Base-by-base conservation (phyloP, 2,888 invertebrate species). In the Psylliodes chrysocephalus region DNA sequence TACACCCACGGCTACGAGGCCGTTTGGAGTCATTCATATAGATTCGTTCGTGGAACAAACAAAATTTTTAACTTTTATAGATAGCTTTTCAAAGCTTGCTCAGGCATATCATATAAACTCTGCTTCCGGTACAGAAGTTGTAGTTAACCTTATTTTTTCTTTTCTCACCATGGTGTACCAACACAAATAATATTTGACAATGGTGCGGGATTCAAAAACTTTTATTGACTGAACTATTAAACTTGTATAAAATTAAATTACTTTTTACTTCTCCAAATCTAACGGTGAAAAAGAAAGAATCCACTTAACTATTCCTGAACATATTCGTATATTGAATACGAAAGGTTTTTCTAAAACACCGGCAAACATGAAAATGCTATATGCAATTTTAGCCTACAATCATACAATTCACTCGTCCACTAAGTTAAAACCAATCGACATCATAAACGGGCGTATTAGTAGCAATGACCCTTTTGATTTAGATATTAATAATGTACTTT, bases 191-290 rank as follows among this genome's bases (percentile, higher is more conserved):
- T n/a, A n/a, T n/a, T n/a, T n/a, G n/a, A n/a, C n/a, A n/a, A n/a
- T n/a, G 70, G 68, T 10, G 63, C 53, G 5, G 70, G 69, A 60
- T 69, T 73, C 12, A 71, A 71, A 63, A 67, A 68, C 56, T 60
- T 1, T 35, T 64, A 7, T 17, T 72, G 40, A 44, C 56, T 2
- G 63, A 69, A 63, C 35, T 72, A n/a, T 35, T 69, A 38, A 19
- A 57, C 52, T 33, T 66, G 8, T 69, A 71, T 30, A 67, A 71
- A 61, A 65, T 72, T 10, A 56, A 68, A 38, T 53, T 64, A n/a
- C 67, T 70, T 64, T 69, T 67, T 53, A 28, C 8, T 6, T 19
- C 14, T 3, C 25, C 10, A 18, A 28, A 28, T 28, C 30, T 1
- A 2, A 51, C n/a, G 30, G 30, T 1, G 8, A 1, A 1, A 19